Conservation (phyloP, 2,113 vertebrate genomes). For the Labrus mixtus region DNA sequence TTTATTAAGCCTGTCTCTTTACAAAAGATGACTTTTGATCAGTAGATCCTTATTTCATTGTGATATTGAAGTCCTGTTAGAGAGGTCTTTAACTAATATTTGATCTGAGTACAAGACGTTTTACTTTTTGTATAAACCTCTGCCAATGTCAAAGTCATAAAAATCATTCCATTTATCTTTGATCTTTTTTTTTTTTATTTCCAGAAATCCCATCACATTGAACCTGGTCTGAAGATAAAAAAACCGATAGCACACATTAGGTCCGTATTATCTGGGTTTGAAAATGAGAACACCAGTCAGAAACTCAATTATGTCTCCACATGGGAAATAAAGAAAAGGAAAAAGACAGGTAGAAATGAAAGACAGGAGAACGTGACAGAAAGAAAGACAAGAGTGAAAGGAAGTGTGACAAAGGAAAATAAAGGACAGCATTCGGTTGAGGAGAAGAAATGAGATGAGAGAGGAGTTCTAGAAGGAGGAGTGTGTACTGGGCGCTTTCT, state of each 20-base stretch:
- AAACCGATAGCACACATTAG: constrained; percentile 11
- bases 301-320: constrained; percentile 30
- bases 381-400: constrained; percentile 13
- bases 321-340: constrained; percentile 2
- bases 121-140: not conserved
- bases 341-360: not conserved
- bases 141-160: not conserved
- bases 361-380: not conserved
- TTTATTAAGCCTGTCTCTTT: not conserved
- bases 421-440: not conserved
- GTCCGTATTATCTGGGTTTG: constrained; percentile 22
- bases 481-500: not conserved
- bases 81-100: not conserved
- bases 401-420: not conserved
- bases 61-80: not conserved
- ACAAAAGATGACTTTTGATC: not conserved
- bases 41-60: not conserved
- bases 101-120: not conserved
- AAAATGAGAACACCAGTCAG: constrained; percentile 20
- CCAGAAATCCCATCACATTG: not conserved
- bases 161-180: not conserved
- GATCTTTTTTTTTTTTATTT: not conserved
- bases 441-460: not conserved
- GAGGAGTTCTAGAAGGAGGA: not conserved
- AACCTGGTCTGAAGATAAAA: constrained; percentile 27